Percentiles rank a stretch among this genome's conserved stretches.
Evolutionary conservation across 2,797 vertebrate species (phyloP).

Genomic region (Acropternis orthonyx): DNA sequence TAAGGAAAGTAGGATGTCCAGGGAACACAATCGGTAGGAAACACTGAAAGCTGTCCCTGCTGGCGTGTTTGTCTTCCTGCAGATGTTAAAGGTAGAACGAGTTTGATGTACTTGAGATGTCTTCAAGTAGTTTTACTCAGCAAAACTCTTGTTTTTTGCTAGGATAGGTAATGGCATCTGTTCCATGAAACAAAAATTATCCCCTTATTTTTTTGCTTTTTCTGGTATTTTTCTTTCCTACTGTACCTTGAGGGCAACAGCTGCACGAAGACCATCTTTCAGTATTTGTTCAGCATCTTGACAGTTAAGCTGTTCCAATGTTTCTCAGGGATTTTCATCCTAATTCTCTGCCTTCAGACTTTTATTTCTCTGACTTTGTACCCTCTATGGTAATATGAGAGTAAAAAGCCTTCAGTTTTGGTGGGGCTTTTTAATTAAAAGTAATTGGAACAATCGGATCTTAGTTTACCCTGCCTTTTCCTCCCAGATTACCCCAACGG

Average conservation of each 20-base stretch:
- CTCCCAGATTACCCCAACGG: slow-evolving; percentile 93
- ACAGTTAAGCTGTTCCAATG: neutral
- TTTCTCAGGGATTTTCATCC: neutral
- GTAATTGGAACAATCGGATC: neutral
- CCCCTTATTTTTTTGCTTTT: neutral
- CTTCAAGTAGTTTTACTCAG: neutral
- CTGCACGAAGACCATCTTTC: neutral
- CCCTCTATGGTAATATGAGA: neutral
- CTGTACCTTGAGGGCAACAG: neutral
- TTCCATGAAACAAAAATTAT: neutral
- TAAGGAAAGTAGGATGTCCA: neutral
- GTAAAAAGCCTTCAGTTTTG: neutral
- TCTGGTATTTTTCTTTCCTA: neutral
- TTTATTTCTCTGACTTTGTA: neutral
- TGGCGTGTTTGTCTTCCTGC: neutral
- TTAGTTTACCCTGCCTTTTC: neutral
- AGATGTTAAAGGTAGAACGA: neutral
- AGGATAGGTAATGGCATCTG: neutral
- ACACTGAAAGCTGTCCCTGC: neutral
- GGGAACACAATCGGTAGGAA: neutral
- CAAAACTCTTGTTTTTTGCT: neutral
- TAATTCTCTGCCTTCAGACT: neutral
- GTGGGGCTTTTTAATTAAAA: neutral
- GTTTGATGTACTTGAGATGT: neutral
- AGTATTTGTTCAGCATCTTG: neutral